phyloP scores from a whole-genome alignment of 64 coral and sea anemone species.

The Stichodactyla helianthus region DNA sequence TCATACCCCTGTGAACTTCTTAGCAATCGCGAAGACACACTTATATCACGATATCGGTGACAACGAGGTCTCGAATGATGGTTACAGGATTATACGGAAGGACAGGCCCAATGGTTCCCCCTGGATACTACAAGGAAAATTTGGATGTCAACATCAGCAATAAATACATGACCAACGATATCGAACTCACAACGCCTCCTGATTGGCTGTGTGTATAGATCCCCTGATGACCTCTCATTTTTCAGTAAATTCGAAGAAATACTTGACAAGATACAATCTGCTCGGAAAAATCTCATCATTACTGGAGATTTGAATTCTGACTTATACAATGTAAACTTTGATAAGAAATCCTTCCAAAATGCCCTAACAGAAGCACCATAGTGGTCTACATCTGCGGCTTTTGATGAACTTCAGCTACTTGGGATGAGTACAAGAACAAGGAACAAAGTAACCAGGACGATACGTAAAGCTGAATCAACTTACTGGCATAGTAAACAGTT shows the following conservation, averaged over 20 bases:
- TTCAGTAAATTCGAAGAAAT: background rate
- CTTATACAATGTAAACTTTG: no score
- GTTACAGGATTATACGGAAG: background rate
- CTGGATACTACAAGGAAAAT: background rate
- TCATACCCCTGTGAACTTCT: background rate
- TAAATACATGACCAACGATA: background rate
- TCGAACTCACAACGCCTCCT: background rate
- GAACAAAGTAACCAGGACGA: no score
- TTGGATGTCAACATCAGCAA: background rate
- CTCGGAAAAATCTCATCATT: background rate
- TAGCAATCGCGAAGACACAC: slow-evolving; percentile 26
- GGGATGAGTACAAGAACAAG: no score
- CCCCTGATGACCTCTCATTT: background rate
- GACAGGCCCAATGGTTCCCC: background rate
- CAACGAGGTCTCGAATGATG: slow-evolving; percentile 2
- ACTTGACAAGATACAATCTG: background rate
- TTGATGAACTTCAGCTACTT: no score
- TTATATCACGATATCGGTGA: background rate
- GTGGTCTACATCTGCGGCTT: no score
- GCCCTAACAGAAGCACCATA: no score
- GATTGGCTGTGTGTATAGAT: background rate
- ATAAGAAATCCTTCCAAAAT: no score
- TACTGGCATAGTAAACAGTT: no score
- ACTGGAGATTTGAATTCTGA: background rate
- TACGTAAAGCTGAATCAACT: no score